Evolutionary conservation across 2,113 vertebrate genomes (phyloP).

Genomic region (Sinocyclocheilus rhinocerous): DNA sequence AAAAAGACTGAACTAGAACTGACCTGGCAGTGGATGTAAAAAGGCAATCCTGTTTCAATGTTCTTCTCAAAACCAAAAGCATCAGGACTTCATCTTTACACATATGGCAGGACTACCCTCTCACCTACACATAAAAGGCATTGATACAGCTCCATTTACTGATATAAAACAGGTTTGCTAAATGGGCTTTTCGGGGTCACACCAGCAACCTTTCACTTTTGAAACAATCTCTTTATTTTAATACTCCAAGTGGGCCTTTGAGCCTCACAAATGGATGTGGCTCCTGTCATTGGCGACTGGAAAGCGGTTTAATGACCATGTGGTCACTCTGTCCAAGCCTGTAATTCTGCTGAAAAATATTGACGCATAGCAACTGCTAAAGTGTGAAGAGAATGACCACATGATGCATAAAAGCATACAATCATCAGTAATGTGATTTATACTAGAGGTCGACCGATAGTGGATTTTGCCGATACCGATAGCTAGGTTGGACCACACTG

Average conservation of each 20-base stretch:
- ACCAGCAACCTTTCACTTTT: background rate
- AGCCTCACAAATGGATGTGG: background rate
- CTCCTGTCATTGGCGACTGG: background rate
- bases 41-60: background rate
- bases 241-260: background rate
- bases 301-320: background rate
- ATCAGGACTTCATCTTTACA: conserved; percentile 8
- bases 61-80: background rate
- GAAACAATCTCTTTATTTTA: background rate
- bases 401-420: background rate
- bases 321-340: background rate
- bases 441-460: no score
- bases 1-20: background rate
- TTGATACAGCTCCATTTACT: background rate
- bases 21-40: background rate
- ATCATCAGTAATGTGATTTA: conserved; percentile 10
- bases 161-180: conserved; percentile 9
- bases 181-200: background rate
- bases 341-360: conserved; percentile 12
- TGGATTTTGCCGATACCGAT: no score
- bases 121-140: conserved; percentile 4
- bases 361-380: background rate
- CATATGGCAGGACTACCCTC: background rate
- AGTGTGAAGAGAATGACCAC: background rate
- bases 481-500: no score